Base-by-base conservation (phyloP, 2,888 invertebrate genomes). In the Polietes domitor region DNA sequence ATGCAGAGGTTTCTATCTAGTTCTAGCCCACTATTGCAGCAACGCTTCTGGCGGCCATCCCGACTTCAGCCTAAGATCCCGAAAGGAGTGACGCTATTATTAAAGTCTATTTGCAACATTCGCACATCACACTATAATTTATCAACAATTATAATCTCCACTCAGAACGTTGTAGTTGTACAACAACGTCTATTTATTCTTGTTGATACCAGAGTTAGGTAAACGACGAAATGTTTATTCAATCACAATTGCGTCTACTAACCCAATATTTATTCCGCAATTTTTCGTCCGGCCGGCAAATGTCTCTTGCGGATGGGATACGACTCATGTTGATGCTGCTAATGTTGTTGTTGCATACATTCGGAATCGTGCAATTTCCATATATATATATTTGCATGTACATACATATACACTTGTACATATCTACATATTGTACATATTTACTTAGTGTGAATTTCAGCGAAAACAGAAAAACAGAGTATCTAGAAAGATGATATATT, bases 211-310 rank as follows among this genome's bases (percentile, higher is more conserved):
- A 47, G 47, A 47, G 15, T 3, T 47, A 47, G 50, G 68, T 21
- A 74, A 58, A 68, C 19, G 15, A 26, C 5, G 15, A 24, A 12
- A 47, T 68, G 47, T 80, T 74, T 47, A 74, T 43, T 26, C 26
- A 72, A 55, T 72, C 72, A 32, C 50, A 53, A 19, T 68, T 76
- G 72, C 1, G 5, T 41, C n/a, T 55, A 32, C 37, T 77, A 50
- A 63, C 47, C 41, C 32, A 68, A 68, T 55, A 76, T 76, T 76
- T 68, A 47, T 61, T 72, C 47, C 50, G 76, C 72, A 76, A 58
- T 75, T 53, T 12, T 41, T 9, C 19, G 9, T 43, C 24, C 53
- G 10, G 21, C 53, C 53, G 24, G 24, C 47, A 47, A n/a, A n/a
- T n/a, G 6, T 4, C 47, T 47, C 47, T 1, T 47, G 12, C 47